phyloP scores from a whole-genome alignment of 2,797 vertebrate species.

The Cyprinella venusta region DNA sequence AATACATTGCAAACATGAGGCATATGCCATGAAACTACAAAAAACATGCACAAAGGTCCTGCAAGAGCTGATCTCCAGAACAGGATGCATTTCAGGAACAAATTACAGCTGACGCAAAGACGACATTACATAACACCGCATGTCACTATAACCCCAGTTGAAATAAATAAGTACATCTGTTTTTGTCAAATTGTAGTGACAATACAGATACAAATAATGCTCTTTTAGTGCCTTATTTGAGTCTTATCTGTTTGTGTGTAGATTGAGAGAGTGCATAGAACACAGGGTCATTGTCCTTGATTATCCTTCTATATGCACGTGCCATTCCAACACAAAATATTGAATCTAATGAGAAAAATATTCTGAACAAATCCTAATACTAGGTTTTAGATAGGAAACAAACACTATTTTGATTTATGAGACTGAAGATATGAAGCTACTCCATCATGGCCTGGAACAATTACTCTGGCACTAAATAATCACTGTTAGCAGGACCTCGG shows the following conservation, averaged over 20 bases:
- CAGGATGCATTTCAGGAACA: background rate
- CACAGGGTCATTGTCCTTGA: constrained; percentile 17
- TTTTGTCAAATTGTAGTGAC: constrained; percentile 15
- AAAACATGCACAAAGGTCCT: background rate
- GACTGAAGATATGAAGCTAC: background rate
- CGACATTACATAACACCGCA: background rate
- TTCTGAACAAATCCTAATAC: background rate
- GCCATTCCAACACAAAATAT: background rate
- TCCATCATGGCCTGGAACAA: background rate
- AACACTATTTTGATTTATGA: background rate
- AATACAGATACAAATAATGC: background rate
- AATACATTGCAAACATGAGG: background rate
- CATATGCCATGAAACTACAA: background rate
- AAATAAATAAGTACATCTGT: constrained; percentile 37
- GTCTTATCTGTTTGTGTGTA: constrained; percentile 40
- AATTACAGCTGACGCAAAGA: background rate
- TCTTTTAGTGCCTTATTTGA: background rate
- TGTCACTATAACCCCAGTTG: background rate
- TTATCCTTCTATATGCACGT: constrained; percentile 8
- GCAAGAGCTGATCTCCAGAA: too few species aligned
- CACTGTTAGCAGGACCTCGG: background rate
- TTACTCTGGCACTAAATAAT: background rate
- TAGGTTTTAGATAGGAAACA: background rate
- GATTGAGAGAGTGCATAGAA: constrained; percentile 5
- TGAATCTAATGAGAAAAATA: background rate